These are phyloP conservation scores for Hoplodrina ambigua DNA, from an alignment of 2,888 invertebrate genomes.

Conservation along the genomic window DNA sequence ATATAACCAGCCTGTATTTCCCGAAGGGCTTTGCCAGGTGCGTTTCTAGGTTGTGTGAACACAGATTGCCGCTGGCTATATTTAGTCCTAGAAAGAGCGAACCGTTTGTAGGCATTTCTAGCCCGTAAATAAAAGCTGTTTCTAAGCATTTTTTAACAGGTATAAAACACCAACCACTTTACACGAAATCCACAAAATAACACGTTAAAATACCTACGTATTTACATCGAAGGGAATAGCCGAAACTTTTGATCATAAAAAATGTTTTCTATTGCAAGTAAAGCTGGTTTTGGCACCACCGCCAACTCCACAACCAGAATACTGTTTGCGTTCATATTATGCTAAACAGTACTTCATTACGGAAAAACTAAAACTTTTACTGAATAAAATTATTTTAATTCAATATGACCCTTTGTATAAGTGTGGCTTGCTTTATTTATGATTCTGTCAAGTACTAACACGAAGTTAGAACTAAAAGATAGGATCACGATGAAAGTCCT, in stretches of 20 bases:
- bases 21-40: not conserved
- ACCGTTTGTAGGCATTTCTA: not conserved
- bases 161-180: not conserved
- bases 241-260: constrained; percentile 35
- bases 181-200: not conserved
- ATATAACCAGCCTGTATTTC: not conserved
- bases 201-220: not conserved
- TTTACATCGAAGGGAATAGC: constrained; percentile 15
- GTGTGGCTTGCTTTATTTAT: constrained; percentile 3
- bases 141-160: not conserved
- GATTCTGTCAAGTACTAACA: constrained; percentile 2
- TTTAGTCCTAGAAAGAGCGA: not conserved
- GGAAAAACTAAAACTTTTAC: constrained; percentile 4
- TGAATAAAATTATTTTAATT: not conserved
- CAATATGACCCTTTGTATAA: not conserved
- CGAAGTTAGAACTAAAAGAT: constrained; percentile 13
- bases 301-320: constrained; percentile 36
- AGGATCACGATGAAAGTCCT: constrained; percentile 5
- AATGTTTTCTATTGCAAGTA: constrained; percentile 35
- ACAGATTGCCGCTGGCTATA: not conserved
- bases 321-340: constrained; percentile 39
- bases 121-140: not conserved
- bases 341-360: constrained; percentile 21
- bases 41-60: not conserved
- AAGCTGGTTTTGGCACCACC: constrained; percentile 34